Conservation (phyloP, 23 tunicate species). For the Halocynthia roretzi region DNA sequence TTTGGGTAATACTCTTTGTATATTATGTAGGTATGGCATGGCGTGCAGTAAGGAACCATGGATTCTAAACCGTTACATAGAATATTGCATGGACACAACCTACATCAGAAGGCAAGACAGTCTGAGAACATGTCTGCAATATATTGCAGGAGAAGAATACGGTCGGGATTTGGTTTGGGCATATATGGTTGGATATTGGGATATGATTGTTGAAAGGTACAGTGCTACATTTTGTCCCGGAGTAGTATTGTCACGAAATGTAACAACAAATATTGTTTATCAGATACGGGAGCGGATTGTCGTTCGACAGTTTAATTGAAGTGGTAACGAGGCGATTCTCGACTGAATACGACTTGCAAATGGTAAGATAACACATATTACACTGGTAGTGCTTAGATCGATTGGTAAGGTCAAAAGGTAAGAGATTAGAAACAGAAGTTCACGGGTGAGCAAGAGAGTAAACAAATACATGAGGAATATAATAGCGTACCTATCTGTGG, state of each 20-base stretch:
- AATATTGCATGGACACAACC: conserved; percentile 22
- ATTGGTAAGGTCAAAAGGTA: too few relatives aligned
- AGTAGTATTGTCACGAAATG: neutral
- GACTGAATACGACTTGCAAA: conserved; percentile 32
- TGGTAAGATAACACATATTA: conserved; percentile 20
- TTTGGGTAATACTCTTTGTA: too few relatives aligned
- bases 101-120: conserved; percentile 44
- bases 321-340: conserved; percentile 22
- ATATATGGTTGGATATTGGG: conserved; percentile 39
- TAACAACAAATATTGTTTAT: neutral
- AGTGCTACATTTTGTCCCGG: neutral
- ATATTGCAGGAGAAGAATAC: conserved; percentile 39
- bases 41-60: conserved; percentile 63
- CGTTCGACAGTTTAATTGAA: conserved; percentile 38
- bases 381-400: neutral
- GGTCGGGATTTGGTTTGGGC: conserved; percentile 50
- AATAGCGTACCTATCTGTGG: too few relatives aligned
- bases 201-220: conserved; percentile 19
- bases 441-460: too few relatives aligned
- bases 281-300: conserved; percentile 30
- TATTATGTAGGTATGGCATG: conserved; percentile 38
- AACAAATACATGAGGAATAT: too few relatives aligned
- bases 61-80: conserved; percentile 49
- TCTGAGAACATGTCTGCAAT: conserved; percentile 29
- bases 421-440: too few relatives aligned